Conservation (phyloP, 2,797 vertebrate genomes). For the Chiloscyllium punctatum region DNA sequence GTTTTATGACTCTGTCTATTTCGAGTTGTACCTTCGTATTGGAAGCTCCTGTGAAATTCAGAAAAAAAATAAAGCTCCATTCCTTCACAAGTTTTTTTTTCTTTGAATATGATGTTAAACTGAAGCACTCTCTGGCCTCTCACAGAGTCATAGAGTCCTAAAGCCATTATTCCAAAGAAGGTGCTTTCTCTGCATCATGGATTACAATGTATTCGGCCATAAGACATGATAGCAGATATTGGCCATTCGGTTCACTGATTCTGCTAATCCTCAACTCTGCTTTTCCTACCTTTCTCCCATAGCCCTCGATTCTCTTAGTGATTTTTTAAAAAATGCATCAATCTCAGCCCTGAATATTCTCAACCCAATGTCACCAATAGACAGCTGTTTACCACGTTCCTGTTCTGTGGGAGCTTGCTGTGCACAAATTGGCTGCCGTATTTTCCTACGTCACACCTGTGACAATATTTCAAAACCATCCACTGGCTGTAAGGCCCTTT, state of each 20-base stretch:
- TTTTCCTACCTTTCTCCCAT: too few species aligned
- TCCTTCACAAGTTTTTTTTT: not conserved
- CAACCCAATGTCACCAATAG: too few species aligned
- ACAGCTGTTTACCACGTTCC: not conserved
- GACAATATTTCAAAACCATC: not conserved
- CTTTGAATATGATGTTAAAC: too few species aligned
- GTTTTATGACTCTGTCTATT: slow-evolving; percentile 14
- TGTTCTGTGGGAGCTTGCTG: not conserved
- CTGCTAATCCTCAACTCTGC: too few species aligned
- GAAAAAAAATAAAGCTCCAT: slow-evolving; percentile 40
- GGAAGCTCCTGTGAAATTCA: slow-evolving; percentile 18
- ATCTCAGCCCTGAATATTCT: too few species aligned
- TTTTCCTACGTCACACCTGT: not conserved
- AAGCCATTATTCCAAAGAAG: not conserved
- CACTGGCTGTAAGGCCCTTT: not conserved
- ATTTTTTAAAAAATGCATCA: too few species aligned
- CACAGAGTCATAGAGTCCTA: not conserved
- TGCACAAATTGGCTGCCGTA: too few species aligned
- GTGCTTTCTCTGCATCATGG: not conserved
- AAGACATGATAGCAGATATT: too few species aligned
- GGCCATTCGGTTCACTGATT: too few species aligned
- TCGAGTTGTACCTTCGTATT: slow-evolving; percentile 45
- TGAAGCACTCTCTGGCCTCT: not conserved
- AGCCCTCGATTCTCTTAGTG: too few species aligned
- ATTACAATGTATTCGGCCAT: not conserved